Evolutionary conservation across 2,888 invertebrate species (phyloP), one percentile per base, ranked within the genome.

Genomic region (Bombylius major): DNA sequence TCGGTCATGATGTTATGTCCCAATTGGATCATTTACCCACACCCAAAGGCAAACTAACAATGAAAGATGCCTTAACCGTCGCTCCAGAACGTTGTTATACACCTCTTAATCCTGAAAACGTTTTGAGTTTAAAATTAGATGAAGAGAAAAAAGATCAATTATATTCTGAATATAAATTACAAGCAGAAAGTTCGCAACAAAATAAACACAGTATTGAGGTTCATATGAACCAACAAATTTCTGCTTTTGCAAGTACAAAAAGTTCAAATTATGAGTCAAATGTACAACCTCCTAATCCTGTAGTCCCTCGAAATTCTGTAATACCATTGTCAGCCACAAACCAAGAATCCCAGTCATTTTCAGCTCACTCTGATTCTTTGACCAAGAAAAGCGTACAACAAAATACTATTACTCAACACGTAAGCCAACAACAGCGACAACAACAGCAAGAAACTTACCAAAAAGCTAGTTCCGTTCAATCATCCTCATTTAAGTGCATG

Each of bases 61-160:
- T 81, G 60, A 71, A 70, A 58, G 79, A 80, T 58, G 84, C 84
- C 23, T 69, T 85, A 49, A 78, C 81, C 34, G 80, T 82, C 58
- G 84, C 84, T 34, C 79, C 84, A 11, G 81, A 82, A 50, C 73
- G 81, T 48, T 77, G 81, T 5, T 83, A 79, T 62, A 79, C 80
- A 56, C 81, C 82, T 34, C 67, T 81, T 39, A 74, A 76, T 57
- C 69, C 75, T 61, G 75, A 78, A 68, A 76, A 78, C 64, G 76
- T 70, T 33, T 14, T 55, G 1, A 51, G 36, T 11, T 32, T 51
- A 9, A 14, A 34, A 6, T 46, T 52, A 8, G 51, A 65, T 64
- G 33, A 63, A 64, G 56, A 64, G 67, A 58, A 65, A 67, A 59
- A 69, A 68, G 60, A 69, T 67, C 48, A 58, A 60, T 57, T 69